Conservation (phyloP, 2,113 vertebrate species). For the Tetrax tetrax region DNA sequence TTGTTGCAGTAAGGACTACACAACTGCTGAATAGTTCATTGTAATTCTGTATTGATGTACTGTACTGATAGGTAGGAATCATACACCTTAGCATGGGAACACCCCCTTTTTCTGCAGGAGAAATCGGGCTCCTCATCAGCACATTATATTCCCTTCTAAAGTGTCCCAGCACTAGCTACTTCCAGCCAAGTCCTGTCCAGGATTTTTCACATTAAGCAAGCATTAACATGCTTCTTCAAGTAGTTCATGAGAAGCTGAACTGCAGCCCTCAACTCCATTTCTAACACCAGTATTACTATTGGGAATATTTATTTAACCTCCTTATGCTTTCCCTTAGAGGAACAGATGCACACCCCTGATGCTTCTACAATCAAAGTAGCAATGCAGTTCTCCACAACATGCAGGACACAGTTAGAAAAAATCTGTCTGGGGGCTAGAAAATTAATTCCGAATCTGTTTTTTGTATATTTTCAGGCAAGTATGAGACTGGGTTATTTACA, state of each 20-base stretch:
- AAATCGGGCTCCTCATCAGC: not conserved
- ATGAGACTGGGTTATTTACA: not conserved
- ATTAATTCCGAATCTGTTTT: not conserved
- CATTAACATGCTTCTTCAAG: not conserved
- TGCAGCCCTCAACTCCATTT: not conserved
- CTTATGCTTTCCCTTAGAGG: not conserved
- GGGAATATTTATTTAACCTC: not conserved
- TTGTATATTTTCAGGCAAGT: not conserved
- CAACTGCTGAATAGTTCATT: not conserved
- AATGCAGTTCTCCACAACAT: not conserved
- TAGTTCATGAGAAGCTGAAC: not conserved
- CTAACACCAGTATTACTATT: not conserved
- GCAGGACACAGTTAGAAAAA: not conserved
- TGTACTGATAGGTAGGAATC: not conserved
- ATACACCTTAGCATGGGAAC: not conserved
- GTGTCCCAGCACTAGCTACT: not conserved
- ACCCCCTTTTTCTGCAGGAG: not conserved
- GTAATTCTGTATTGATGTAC: not conserved
- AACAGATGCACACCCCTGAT: not conserved
- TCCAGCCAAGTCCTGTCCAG: not conserved
- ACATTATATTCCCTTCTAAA: not conserved
- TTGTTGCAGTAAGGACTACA: not conserved
- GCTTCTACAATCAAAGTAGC: not conserved
- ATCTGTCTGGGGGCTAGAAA: not conserved
- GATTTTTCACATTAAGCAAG: not conserved